These are phyloP conservation scores for Dendrocincla fuliginosa DNA, from an alignment of 2,797 vertebrate genomes.

Conservation along the genomic window DNA sequence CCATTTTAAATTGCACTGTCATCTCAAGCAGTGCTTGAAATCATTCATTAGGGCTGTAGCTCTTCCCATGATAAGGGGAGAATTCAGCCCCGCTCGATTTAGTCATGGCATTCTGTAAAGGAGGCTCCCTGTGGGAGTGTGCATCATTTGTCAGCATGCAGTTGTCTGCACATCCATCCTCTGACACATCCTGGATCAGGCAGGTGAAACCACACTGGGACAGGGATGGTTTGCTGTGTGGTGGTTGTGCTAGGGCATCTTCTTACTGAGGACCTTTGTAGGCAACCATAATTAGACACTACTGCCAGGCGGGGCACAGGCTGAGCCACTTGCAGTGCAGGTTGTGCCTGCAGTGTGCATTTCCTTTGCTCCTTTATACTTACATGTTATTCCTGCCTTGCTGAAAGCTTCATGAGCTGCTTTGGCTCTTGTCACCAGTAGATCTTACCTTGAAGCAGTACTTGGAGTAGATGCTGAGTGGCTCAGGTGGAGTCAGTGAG, in stretches of 20 bases:
- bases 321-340: neutral
- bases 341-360: neutral
- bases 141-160: neutral
- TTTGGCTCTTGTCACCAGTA: neutral
- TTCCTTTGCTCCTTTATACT: neutral
- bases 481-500: accelerated
- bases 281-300: neutral
- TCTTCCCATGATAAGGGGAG: neutral
- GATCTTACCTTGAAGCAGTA: neutral
- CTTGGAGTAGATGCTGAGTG: neutral
- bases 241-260: neutral
- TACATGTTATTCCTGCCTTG: neutral
- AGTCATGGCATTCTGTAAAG: neutral
- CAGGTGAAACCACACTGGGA: neutral
- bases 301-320: neutral
- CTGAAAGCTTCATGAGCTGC: neutral
- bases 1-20: neutral
- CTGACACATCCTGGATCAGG: neutral
- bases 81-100: neutral
- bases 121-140: neutral
- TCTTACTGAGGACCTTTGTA: neutral
- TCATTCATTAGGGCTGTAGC: neutral
- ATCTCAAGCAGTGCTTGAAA: neutral
- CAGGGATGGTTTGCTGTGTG: neutral
- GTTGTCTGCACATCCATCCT: neutral